A percentile compares a stretch with the other conserved stretches of the same genome.
phyloP scores from a whole-genome alignment of 2,888 invertebrate species.

The Nasonovia ribisnigri region DNA sequence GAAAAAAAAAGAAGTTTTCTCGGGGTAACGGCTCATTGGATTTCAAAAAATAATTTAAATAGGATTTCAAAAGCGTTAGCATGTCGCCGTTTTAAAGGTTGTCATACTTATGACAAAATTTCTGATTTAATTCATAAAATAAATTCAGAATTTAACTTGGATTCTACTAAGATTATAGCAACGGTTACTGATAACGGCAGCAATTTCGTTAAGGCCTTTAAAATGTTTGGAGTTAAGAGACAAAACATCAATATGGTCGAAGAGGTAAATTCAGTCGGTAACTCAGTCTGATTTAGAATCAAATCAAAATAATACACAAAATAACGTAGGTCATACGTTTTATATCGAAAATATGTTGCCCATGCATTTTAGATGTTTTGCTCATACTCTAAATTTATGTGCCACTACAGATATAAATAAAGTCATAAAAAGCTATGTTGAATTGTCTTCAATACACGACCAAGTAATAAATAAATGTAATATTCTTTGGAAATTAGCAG shows the following conservation, averaged over 20 bases:
- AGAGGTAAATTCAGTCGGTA: neutral
- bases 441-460: constrained; percentile 27
- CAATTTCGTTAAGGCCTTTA: constrained; percentile 68
- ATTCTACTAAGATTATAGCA: constrained; percentile 67
- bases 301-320: neutral
- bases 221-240: neutral
- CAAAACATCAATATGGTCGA: neutral
- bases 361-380: constrained; percentile 8
- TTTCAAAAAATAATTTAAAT: constrained; percentile 61
- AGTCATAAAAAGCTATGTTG: neutral
- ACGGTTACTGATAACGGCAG: constrained; percentile 68
- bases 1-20: constrained; percentile 67
- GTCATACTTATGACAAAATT: constrained; percentile 69
- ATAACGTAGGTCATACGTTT: neutral
- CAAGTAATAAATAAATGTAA: constrained; percentile 21
- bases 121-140: constrained; percentile 68
- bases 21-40: constrained; percentile 68
- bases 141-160: constrained; percentile 68
- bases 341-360: constrained; percentile 9
- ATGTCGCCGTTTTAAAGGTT: constrained; percentile 69
- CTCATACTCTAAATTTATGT: constrained; percentile 16
- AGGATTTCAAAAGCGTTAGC: constrained; percentile 68
- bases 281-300: constrained; percentile 23
- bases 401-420: constrained; percentile 27
- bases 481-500: neutral